Percentiles rank a stretch among this genome's conserved stretches.
phyloP scores from a whole-genome alignment of 2,113 vertebrate species.

The Poecilia latipinna region DNA sequence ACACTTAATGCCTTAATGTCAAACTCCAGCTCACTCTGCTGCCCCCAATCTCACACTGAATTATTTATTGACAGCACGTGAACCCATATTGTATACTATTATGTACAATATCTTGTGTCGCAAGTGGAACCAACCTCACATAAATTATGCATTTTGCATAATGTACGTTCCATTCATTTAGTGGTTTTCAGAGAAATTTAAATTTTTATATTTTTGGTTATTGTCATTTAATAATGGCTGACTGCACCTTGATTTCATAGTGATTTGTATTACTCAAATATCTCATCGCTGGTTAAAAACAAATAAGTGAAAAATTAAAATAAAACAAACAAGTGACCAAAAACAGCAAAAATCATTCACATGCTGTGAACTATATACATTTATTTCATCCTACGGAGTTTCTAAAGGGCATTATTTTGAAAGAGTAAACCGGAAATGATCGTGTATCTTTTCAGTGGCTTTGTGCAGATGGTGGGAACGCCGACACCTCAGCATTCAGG shows the following conservation, averaged over 20 bases:
- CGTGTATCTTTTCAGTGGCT: accelerated
- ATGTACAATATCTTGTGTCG: too few species aligned
- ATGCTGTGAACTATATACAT: too few species aligned
- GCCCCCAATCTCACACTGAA: background rate
- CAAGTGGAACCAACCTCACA: too few species aligned
- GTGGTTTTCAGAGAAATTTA: background rate
- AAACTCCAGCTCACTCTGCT: background rate
- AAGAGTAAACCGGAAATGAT: constrained; percentile 9
- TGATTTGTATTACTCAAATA: background rate
- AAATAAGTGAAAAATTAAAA: too few species aligned
- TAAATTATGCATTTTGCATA: too few species aligned
- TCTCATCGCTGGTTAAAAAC: too few species aligned
- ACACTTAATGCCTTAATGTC: background rate
- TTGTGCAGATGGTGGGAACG: background rate
- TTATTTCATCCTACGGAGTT: too few species aligned
- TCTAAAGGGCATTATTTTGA: constrained; percentile 39
- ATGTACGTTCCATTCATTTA: too few species aligned
- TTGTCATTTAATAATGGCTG: background rate
- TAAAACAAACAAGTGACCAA: too few species aligned
- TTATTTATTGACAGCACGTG: too few species aligned
- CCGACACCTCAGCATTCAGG: background rate
- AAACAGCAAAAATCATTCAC: background rate
- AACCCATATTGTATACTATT: too few species aligned
- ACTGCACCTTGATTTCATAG: too few species aligned
- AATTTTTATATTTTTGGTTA: background rate